phyloP scores from a whole-genome alignment of 2,888 invertebrate genomes.

The Oscheius sp. region DNA sequence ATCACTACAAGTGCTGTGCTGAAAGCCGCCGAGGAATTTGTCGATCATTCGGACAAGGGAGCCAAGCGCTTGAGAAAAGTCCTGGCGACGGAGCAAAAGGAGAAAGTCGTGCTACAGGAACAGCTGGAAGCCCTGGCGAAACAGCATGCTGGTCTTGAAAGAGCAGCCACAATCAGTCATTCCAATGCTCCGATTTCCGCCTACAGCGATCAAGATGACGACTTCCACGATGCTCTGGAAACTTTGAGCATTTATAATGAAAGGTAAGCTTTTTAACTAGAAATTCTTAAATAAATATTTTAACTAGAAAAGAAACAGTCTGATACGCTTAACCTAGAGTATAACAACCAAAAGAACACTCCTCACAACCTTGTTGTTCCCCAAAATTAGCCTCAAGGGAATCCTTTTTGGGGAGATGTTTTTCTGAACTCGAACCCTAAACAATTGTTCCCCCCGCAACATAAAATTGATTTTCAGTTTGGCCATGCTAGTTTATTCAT shows the following conservation, averaged over 20 bases:
- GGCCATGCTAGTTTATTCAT: background rate
- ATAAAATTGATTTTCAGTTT: background rate
- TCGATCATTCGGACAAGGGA: conserved; percentile 88
- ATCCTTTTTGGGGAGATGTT: conserved; percentile 27
- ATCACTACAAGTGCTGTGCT: conserved; percentile 83
- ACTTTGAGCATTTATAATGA: conserved; percentile 47
- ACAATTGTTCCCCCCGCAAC: conserved; percentile 38
- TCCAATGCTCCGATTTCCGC: conserved; percentile 50
- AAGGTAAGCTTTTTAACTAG: background rate
- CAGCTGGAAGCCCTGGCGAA: conserved; percentile 96
- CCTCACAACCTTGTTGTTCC: background rate
- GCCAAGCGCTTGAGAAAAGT: conserved; percentile 90
- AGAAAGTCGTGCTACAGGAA: conserved; percentile 77
- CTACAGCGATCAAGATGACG: conserved; percentile 76
- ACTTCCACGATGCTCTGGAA: conserved; percentile 80
- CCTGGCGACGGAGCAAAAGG: conserved; percentile 50
- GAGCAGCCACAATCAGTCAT: conserved; percentile 78
- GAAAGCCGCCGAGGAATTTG: conserved; percentile 90
- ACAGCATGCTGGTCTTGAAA: conserved; percentile 94
- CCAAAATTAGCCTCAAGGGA: conserved; percentile 10
- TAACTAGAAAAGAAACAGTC: too few relatives aligned
- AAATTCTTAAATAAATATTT: too few relatives aligned
- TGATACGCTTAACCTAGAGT: too few relatives aligned
- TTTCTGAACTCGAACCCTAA: conserved; percentile 30
- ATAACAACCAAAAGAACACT: background rate